Evolutionary conservation across 2,113 vertebrate genomes (phyloP).

Genomic region (Callithrix jacchus): DNA sequence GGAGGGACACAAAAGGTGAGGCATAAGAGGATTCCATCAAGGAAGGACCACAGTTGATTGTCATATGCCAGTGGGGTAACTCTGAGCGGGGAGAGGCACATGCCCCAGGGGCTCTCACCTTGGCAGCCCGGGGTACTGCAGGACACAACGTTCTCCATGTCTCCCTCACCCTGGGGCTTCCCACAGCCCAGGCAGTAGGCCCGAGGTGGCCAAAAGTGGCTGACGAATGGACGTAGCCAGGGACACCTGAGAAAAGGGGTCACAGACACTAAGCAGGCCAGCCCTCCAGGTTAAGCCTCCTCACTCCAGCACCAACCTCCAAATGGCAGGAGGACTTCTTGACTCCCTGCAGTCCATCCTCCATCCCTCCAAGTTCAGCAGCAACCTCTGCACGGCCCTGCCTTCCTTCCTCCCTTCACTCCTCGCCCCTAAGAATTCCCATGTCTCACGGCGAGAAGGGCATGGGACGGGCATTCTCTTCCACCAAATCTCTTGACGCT

Average conservation of each 20-base stretch:
- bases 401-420: neutral
- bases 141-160: neutral
- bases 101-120: slow-evolving; percentile 76
- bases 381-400: neutral
- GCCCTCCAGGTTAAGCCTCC: accelerated
- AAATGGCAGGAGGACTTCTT: neutral
- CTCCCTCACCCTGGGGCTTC: neutral
- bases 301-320: too few relatives aligned
- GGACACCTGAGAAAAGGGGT: slow-evolving; percentile 57
- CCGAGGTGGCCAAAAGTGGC: slow-evolving; percentile 55
- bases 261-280: neutral
- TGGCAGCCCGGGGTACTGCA: slow-evolving; percentile 85
- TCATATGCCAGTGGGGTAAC: neutral
- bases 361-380: neutral
- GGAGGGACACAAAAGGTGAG: neutral
- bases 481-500: neutral
- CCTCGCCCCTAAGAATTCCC: neutral
- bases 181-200: slow-evolving; percentile 88
- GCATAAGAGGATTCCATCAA: neutral
- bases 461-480: neutral
- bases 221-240: slow-evolving; percentile 63
- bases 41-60: neutral
- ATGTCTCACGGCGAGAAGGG: neutral
- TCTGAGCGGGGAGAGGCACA: neutral
- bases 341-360: neutral